phyloP scores from a whole-genome alignment of 1,140 invertebrate species.

The Pentalonia nigronervosa region DNA sequence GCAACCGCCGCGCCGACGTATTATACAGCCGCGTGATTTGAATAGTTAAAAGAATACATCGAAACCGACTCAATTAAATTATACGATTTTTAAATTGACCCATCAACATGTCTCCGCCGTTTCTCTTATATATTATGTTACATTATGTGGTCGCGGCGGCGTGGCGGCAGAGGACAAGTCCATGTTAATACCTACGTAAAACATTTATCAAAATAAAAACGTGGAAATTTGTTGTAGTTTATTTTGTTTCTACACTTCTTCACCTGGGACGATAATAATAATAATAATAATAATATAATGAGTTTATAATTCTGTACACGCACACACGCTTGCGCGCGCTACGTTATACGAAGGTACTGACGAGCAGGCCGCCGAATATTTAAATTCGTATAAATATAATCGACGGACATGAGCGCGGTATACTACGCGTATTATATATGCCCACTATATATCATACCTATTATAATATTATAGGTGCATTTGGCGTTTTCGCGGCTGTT shows the following conservation, averaged over 20 bases:
- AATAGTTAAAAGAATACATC: slow-evolving; percentile 53
- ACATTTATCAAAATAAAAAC: slow-evolving; percentile 54
- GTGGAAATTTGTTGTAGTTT: slow-evolving; percentile 40
- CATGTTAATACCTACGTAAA: slow-evolving; percentile 55
- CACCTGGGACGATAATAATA: background rate
- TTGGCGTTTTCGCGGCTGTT: slow-evolving; percentile 5
- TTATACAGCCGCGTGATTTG: slow-evolving; percentile 42
- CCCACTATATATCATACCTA: background rate
- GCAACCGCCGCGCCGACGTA: slow-evolving; percentile 26
- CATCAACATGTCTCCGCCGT: slow-evolving; percentile 45
- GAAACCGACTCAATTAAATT: slow-evolving; percentile 58
- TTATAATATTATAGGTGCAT: background rate
- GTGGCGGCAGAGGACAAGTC: slow-evolving; percentile 28
- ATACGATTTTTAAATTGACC: slow-evolving; percentile 57
- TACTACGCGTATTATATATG: background rate
- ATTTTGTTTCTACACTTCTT: slow-evolving; percentile 25
- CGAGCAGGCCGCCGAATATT: background rate
- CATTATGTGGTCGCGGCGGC: slow-evolving; percentile 2
- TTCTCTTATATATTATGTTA: slow-evolving; percentile 1
- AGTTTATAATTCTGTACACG: background rate
- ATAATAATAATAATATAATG: slow-evolving; percentile 22
- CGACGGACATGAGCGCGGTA: background rate
- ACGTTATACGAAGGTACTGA: background rate
- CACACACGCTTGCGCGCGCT: too few species aligned
- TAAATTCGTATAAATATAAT: slow-evolving; percentile 30